Base-by-base conservation (phyloP, 2,888 invertebrate species). In the Thelaira solivaga region DNA sequence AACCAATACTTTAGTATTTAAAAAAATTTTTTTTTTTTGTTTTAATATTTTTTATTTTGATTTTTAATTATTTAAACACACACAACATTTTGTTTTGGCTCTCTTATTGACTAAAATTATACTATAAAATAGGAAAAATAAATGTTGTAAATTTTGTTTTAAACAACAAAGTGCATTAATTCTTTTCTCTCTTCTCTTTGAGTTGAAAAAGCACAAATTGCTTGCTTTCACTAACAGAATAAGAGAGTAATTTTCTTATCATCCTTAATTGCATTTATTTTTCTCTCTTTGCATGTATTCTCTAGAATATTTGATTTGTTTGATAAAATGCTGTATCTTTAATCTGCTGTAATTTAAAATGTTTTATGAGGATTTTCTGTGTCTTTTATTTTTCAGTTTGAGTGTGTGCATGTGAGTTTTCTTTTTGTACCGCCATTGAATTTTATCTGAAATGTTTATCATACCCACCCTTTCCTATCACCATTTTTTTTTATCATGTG, bases 391-490 rank as follows among this genome's bases (percentile, higher is more conserved):
- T 53, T 22, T 59, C 24, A 2, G 43, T 1, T 20, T 34, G 13
- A 22, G 29, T 65, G 4, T 29, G 51, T 51, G 13, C 16, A 20
- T 65, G 4, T 29, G 51, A 43, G 8, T n/a, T 22, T 20, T 36
- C 13, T 43, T 3, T 10, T 65, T 29, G 31, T 5, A 39, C 8
- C n/a, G 29, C 4, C 26, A 24, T 24, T 47, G 13, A 59, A 47
- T 31, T 41, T 67, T 61, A 67, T 80, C 71, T 72, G 72, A 59
- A 71, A 45, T 64, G 64, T 72, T 76, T 71, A 64, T 76, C 53
- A 36, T 53, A 79, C 79, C 76, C 80, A 71, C 72, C 76, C 79
- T 80, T 64, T 76, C 79, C 71, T 67, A 57, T 74, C 49, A 43
- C 49, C 22, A 41, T 69, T 62, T 34, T 51, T 18, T 45, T 34